Evolutionary conservation across 2,113 vertebrate genomes (phyloP), one percentile per base, ranked within the genome.

Genomic region (Tychaedon coryphoeus): DNA sequence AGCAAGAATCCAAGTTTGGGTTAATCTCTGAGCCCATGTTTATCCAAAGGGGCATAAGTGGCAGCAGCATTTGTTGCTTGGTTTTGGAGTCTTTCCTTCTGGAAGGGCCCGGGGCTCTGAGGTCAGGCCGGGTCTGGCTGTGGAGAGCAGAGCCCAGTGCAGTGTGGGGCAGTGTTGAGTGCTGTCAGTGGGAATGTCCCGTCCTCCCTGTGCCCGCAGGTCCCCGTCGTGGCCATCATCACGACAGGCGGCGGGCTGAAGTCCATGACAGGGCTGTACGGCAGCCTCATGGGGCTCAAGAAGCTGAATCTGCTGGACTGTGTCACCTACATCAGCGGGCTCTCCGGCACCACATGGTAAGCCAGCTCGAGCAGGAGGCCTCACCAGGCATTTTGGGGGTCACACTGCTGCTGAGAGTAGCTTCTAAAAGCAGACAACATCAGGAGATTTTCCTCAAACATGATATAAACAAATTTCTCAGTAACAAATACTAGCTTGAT

Each of bases 281-380:
- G 99, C 50, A 97, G 97, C 88, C 93, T 99, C 74, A 96, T 91
- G 89, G 98, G 93, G 7, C 98, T 99, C 25, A 98, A 99, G 98
- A 98, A 98, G 51, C 86, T 98, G 50, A 98, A 98, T 62, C 85
- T 99, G 60, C 94, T 99, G 61, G 98, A 99, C 78, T 97, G 98
- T 14, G 8, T 98, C 71, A 98, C 96, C 17, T 99, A 99, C 91
- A 97, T 99, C 82, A 98, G 98, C 0, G 98, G 98, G 20, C 97
- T 99, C 45, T 99, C 99, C 0, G 99, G 99, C 34, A 98, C 99
- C 50, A 99, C 98, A 2, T 99, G 99, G 99, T 99, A 97, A 98
- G 67, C 33, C 42, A 77, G 19, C 58, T 78, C 0, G 0, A 36
- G n/a, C 36, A 48, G 34, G 14, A 62, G 28, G 19, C 48, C 57